Evolutionary conservation across 2,113 vertebrate genomes (phyloP), one percentile per base, ranked within the genome.

Genomic region (Perca flavescens): DNA sequence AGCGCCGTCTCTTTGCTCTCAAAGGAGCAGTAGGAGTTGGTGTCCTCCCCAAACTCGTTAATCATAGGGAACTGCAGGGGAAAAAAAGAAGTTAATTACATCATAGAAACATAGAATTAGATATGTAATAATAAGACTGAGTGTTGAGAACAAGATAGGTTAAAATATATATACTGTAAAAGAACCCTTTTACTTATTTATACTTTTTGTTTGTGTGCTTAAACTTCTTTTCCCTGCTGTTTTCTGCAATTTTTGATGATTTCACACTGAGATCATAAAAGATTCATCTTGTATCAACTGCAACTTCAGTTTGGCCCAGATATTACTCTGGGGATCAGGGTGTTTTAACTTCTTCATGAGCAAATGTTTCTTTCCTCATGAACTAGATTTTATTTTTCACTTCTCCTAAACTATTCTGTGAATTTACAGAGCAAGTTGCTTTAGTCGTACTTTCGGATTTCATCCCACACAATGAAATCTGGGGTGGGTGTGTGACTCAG

Each of bases 1-100:
- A 99, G 93, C 34, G 96, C 97, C 16, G 96, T 96, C 88, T 99
- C 98, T 82, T 99, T 97, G 93, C 96, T 95, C 92, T 98, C 97
- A 11, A 96, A 96, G 60, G 95, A 95, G 88, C 95, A 96, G 87
- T 96, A 96, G 40, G 95, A 96, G 86, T 96, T 96, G 1, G 94
- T 95, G 80, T 99, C 97, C 82, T 99, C 97, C 0, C 96, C 97
- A 15, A 98, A 98, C 88, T 98, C 97, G 1, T 91, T 95, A 91
- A 99, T 97, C 95, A 98, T 95, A 0, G 98, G 98, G 89, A 97
- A 98, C 98, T 99, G 94, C 7, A 9, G 86, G 47, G 12, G 57
- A 13, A 46, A 25, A 77, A 19, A 17, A 88, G 6, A 84, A 8
- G 14, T 6, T 34, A 71, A 74, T 4, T 0, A 56, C 3, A 21